Percentiles rank a stretch among this genome's conserved stretches.
Conservation (phyloP, 2,113 vertebrate genomes). For the Aegypius monachus region DNA sequence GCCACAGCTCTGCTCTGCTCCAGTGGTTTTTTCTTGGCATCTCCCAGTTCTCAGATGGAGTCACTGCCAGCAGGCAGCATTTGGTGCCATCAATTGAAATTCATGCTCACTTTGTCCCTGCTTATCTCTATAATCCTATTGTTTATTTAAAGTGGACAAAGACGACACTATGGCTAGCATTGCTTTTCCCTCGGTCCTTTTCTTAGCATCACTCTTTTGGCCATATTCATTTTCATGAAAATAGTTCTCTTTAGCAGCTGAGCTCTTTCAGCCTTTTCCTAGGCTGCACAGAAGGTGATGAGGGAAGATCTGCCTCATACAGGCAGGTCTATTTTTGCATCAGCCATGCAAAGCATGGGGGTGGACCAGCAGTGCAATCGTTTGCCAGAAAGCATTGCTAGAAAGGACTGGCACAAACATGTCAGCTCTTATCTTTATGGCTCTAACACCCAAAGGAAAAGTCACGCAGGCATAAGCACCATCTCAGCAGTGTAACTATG, state of each 20-base stretch:
- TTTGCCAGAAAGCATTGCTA: neutral
- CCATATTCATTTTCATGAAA: neutral
- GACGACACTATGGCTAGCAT: neutral
- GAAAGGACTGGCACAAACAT: neutral
- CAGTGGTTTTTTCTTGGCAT: neutral
- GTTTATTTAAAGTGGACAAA: neutral
- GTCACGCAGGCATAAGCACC: fast-evolving
- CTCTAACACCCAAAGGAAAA: neutral
- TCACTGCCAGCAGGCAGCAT: neutral
- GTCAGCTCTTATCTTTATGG: neutral
- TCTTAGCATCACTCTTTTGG: neutral
- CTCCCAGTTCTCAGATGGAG: neutral
- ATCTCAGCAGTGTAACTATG: neutral
- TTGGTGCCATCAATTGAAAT: neutral
- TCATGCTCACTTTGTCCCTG: neutral
- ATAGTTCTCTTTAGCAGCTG: neutral
- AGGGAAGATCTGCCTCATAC: neutral
- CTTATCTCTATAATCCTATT: neutral
- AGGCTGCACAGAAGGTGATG: neutral
- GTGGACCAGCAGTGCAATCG: neutral
- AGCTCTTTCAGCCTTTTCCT: neutral
- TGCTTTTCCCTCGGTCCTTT: neutral
- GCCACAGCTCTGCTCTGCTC: neutral
- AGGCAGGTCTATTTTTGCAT: neutral
- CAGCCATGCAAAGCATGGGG: neutral